phyloP scores from a whole-genome alignment of 2,888 invertebrate species.

The Poecilobothrus nobilitatus region DNA sequence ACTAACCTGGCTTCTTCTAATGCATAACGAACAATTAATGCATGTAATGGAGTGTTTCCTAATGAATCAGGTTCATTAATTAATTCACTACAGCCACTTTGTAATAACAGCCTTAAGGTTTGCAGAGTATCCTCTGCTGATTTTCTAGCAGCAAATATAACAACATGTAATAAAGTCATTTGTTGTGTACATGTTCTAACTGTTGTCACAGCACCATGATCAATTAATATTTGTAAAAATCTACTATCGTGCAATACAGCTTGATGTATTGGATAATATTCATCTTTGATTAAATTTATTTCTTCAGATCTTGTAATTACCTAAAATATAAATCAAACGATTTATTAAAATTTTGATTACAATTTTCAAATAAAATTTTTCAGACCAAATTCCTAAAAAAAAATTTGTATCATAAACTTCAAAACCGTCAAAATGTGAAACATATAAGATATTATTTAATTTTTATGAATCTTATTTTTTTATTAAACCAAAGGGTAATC shows the following conservation, averaged over 20 bases:
- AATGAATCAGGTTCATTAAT: constrained; percentile 64
- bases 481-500: too few relatives aligned
- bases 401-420: too few relatives aligned
- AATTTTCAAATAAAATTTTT: too few relatives aligned
- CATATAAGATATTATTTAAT: too few relatives aligned
- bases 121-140: constrained; percentile 62
- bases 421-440: too few relatives aligned
- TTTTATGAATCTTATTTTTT: too few relatives aligned
- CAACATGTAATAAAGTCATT: constrained; percentile 54
- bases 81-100: constrained; percentile 62
- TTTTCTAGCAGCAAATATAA: constrained; percentile 61
- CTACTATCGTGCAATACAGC: constrained; percentile 63
- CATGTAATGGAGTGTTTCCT: constrained; percentile 66
- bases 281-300: constrained; percentile 62
- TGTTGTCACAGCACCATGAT: constrained; percentile 61
- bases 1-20: constrained; percentile 52
- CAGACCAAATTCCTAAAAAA: too few relatives aligned
- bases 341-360: too few relatives aligned
- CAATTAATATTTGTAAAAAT: constrained; percentile 56
- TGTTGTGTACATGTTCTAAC: constrained; percentile 62
- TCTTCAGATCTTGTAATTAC: constrained; percentile 56
- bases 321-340: constrained; percentile 26
- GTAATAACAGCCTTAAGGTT: constrained; percentile 58
- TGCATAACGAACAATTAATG: constrained; percentile 55
- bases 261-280: constrained; percentile 70